A percentile compares a stretch with the other conserved stretches of the same genome.
These are phyloP conservation scores for Galbula dea DNA, from an alignment of 2,113 vertebrate species.

Conservation along the genomic window DNA sequence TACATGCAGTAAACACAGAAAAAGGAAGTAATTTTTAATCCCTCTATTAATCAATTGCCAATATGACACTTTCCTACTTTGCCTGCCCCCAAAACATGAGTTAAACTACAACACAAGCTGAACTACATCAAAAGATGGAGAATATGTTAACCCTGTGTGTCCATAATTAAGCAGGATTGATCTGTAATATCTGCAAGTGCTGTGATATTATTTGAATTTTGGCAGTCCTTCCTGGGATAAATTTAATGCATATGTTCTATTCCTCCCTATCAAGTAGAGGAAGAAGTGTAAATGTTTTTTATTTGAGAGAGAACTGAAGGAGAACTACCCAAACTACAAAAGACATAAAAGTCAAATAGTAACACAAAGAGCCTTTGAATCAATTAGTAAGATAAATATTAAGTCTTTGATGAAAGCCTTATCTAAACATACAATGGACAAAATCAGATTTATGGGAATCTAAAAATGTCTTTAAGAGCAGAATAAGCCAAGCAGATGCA, in stretches of 20 bases:
- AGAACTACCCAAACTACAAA: neutral
- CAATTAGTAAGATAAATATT: neutral
- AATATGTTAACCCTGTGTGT: neutral
- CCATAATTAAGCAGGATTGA: neutral
- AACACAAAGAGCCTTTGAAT: neutral
- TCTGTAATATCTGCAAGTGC: neutral
- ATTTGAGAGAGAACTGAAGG: neutral
- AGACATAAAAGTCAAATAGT: neutral
- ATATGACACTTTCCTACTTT: neutral
- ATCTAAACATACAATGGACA: neutral
- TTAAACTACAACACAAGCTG: neutral
- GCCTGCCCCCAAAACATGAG: neutral
- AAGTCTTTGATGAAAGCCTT: neutral
- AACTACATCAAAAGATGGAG: neutral
- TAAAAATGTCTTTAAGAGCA: neutral
- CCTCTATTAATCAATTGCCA: neutral
- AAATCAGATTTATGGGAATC: neutral
- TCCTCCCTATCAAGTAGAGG: neutral
- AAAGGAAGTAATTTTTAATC: neutral
- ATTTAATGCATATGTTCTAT: conserved; percentile 1
- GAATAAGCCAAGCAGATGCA: neutral
- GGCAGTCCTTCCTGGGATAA: neutral
- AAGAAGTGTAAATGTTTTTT: conserved; percentile 10
- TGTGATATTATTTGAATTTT: neutral
- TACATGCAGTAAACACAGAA: neutral